Evolutionary conservation across 2,113 vertebrate species (phyloP).

Genomic region (Peromyscus polionotus): DNA sequence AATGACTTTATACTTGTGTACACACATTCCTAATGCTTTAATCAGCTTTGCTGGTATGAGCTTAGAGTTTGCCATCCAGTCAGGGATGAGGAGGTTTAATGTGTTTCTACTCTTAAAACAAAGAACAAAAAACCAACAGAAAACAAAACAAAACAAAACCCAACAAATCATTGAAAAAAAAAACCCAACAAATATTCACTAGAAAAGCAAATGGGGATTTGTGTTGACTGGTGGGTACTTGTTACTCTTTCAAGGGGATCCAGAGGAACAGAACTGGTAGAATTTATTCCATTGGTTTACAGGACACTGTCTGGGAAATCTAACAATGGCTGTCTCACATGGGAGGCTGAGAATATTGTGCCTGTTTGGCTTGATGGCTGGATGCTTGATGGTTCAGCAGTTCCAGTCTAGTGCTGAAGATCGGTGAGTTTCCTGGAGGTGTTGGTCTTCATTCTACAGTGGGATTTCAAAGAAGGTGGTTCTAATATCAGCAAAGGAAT

Average conservation of each 20-base stretch:
- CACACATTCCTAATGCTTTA: background rate
- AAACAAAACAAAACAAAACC: background rate
- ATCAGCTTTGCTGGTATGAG: background rate
- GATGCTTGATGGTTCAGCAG: background rate
- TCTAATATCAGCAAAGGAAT: background rate
- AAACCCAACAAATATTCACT: background rate
- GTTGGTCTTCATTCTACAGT: background rate
- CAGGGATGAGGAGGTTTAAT: too few species aligned
- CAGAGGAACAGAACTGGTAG: background rate
- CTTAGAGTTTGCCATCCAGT: accelerated
- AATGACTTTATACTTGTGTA: background rate
- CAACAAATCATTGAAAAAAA: background rate
- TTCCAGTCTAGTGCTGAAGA: background rate
- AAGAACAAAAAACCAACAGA: background rate
- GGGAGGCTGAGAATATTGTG: background rate
- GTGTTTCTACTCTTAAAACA: background rate
- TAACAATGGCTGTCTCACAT: too few species aligned
- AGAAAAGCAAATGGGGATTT: too few species aligned
- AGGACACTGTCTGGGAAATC: background rate
- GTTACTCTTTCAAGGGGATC: background rate
- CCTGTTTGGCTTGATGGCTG: background rate
- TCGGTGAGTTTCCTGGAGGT: background rate
- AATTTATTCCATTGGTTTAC: background rate
- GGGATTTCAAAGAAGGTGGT: background rate
- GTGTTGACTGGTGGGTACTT: background rate